phyloP scores from a whole-genome alignment of 2,113 vertebrate genomes.

The Nibea coibor region DNA sequence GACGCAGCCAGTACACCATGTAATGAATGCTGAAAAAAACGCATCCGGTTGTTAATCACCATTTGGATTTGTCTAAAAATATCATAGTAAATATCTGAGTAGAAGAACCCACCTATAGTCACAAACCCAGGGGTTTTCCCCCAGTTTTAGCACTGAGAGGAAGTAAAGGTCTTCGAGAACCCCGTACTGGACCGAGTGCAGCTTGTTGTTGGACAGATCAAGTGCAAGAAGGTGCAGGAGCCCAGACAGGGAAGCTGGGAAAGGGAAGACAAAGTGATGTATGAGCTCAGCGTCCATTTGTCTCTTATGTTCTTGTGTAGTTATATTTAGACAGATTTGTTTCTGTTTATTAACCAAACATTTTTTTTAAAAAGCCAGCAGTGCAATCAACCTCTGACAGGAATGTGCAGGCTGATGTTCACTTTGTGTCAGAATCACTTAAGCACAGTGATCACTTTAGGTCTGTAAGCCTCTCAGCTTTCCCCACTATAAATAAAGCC shows the following conservation, averaged over 20 bases:
- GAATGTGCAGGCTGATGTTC: neutral
- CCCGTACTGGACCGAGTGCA: slow-evolving; percentile 72
- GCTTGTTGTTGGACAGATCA: slow-evolving; percentile 73
- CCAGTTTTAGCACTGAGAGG: slow-evolving; percentile 70
- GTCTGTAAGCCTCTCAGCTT: slow-evolving; percentile 17
- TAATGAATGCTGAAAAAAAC: slow-evolving; percentile 76
- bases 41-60: neutral
- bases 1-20: slow-evolving; percentile 79
- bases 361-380: neutral
- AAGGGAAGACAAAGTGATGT: neutral
- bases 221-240: slow-evolving; percentile 76
- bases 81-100: neutral
- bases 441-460: slow-evolving; percentile 8
- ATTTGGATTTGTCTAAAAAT: neutral
- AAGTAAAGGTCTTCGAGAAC: slow-evolving; percentile 82
- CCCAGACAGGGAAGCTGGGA: slow-evolving; percentile 69
- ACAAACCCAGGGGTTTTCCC: slow-evolving; percentile 78
- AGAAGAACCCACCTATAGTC: slow-evolving; percentile 74
- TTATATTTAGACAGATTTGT: neutral
- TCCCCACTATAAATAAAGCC: slow-evolving; percentile 38
- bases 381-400: slow-evolving; percentile 2
- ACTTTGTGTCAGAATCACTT: slow-evolving; percentile 28
- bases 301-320: neutral
- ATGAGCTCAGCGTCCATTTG: neutral
- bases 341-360: neutral